These are phyloP conservation scores for Rhopalosiphum maidis DNA, from an alignment of 1,140 invertebrate species.

Conservation along the genomic window DNA sequence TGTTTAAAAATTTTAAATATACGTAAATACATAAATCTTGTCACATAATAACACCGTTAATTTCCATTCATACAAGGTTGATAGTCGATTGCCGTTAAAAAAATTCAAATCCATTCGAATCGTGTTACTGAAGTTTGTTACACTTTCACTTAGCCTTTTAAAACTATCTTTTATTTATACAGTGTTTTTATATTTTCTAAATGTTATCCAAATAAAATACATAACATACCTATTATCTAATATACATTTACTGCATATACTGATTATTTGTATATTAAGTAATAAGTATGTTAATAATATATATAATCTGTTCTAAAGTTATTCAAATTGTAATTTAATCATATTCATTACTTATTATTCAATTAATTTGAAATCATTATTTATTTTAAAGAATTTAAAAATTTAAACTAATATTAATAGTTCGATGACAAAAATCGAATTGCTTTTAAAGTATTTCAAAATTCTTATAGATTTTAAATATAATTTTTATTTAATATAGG, in stretches of 20 bases:
- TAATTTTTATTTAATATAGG: too few relatives aligned
- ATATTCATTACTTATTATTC: neutral
- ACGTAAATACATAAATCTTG: neutral
- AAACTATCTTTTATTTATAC: neutral
- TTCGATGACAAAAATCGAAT: neutral
- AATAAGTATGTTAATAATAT: neutral
- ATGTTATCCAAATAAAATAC: neutral
- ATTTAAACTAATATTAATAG: neutral
- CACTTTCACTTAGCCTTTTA: slow-evolving; percentile 42
- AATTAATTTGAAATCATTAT: neutral
- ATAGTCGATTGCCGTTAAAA: slow-evolving; percentile 7
- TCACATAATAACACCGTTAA: neutral
- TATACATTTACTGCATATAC: neutral
- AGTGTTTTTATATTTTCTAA: neutral
- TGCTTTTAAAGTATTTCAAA: neutral
- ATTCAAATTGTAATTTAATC: neutral
- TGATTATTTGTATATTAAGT: neutral
- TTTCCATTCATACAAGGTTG: slow-evolving; percentile 19
- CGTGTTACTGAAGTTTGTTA: neutral
- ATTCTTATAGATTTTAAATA: neutral
- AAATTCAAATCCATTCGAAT: slow-evolving; percentile 9
- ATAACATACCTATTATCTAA: neutral
- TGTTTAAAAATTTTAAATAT: neutral
- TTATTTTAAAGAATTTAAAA: neutral
- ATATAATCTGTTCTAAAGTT: neutral